These are phyloP conservation scores for Alectura lathami DNA, from an alignment of 2,113 vertebrate species.

Conservation along the genomic window DNA sequence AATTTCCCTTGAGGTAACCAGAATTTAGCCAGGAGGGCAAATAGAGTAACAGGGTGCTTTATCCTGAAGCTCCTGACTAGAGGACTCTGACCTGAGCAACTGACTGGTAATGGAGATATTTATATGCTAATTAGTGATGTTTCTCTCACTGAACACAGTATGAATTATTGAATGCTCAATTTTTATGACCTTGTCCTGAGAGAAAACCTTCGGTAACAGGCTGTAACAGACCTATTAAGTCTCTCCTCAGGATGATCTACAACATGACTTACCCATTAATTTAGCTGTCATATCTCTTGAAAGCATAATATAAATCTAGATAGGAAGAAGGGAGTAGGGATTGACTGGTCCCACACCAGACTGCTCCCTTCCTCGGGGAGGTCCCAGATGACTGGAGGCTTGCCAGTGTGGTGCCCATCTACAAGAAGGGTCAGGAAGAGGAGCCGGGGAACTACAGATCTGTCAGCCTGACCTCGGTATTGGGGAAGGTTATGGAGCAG, in stretches of 20 bases:
- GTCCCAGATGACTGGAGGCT: no score
- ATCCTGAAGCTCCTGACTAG: background rate
- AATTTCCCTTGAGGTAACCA: background rate
- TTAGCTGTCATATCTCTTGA: background rate
- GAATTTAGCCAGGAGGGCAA: background rate
- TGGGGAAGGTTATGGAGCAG: no score
- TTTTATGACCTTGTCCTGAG: background rate
- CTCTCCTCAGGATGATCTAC: background rate
- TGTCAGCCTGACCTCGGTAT: no score
- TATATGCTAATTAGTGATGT: background rate
- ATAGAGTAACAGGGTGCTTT: background rate
- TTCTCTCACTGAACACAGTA: background rate
- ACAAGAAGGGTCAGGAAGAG: no score
- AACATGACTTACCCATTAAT: background rate
- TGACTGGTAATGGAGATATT: background rate
- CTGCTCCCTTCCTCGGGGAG: no score
- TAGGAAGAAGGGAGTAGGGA: background rate
- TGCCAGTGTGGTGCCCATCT: no score
- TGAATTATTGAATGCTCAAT: background rate
- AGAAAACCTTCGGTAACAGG: background rate
- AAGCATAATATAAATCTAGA: background rate
- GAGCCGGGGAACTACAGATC: no score
- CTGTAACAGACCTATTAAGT: background rate
- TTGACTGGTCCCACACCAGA: no score
- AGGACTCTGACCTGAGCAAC: background rate